A percentile compares a stretch with the other conserved stretches of the same genome.
phyloP scores from a whole-genome alignment of 2,888 invertebrate species.

The Harpalus rubripes region DNA sequence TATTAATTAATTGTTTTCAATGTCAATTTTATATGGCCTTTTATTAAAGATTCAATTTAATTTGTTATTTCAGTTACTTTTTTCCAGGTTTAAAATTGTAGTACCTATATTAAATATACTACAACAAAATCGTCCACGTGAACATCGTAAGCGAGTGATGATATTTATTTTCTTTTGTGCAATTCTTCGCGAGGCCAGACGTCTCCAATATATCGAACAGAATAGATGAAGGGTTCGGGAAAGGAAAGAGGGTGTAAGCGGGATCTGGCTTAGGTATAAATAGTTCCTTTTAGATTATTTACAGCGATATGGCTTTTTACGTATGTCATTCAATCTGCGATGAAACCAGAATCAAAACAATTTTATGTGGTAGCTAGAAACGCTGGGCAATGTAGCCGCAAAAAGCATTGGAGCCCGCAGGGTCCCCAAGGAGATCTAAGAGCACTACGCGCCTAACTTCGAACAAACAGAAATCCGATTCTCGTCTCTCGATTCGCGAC shows the following conservation, averaged over 20 bases:
- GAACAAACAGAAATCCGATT: constrained; percentile 66
- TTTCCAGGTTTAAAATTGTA: too few relatives aligned
- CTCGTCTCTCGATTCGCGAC: constrained; percentile 22
- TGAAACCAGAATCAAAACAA: constrained; percentile 64
- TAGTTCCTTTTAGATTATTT: constrained; percentile 53
- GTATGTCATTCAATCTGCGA: constrained; percentile 64
- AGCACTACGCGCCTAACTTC: constrained; percentile 44
- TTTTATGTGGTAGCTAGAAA: constrained; percentile 54
- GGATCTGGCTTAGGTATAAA: constrained; percentile 36
- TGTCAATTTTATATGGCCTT: too few relatives aligned
- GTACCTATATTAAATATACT: too few relatives aligned
- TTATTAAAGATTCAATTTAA: too few relatives aligned
- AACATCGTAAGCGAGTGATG: not conserved
- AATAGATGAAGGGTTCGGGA: not conserved
- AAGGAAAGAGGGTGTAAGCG: constrained; percentile 5
- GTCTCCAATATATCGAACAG: too few relatives aligned
- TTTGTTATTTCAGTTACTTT: too few relatives aligned
- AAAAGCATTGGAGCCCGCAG: constrained; percentile 53
- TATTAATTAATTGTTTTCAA: too few relatives aligned
- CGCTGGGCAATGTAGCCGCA: constrained; percentile 59
- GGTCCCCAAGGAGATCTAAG: constrained; percentile 48
- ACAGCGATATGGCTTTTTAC: constrained; percentile 53
- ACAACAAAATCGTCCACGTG: too few relatives aligned
- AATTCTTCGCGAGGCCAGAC: not conserved
- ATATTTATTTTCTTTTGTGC: not conserved